Conservation (phyloP, 1,140 invertebrate genomes). For the Bombus waltoni region DNA sequence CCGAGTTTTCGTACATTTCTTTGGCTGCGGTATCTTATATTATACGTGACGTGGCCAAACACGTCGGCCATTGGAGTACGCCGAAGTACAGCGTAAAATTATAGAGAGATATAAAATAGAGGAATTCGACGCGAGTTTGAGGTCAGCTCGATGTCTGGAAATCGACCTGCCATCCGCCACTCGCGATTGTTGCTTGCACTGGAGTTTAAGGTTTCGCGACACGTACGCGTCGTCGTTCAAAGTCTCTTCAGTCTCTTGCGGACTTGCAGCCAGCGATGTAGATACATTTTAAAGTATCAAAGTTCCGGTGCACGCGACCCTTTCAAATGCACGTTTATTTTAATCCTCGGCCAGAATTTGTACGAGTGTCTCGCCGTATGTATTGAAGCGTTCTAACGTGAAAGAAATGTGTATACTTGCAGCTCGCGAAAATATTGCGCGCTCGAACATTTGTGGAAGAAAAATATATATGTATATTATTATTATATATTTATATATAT, state of each 20-base stretch:
- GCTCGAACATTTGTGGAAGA: no score
- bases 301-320: neutral
- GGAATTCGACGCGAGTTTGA: neutral
- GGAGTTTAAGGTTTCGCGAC: conserved; percentile 23
- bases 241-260: neutral
- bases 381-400: no score
- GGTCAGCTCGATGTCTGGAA: neutral
- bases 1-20: neutral
- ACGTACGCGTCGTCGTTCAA: conserved; percentile 30
- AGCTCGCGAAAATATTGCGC: no score
- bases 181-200: conserved; percentile 19
- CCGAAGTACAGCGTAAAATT: neutral
- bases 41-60: neutral
- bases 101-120: neutral
- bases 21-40: neutral
- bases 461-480: no score
- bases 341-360: neutral
- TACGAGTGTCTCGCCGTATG: no score
- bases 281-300: conserved; percentile 6
- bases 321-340: conserved; percentile 19
- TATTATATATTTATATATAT: no score
- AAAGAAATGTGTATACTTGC: no score
- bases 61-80: no score
- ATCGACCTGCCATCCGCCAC: conserved; percentile 6
- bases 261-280: no score